Conservation (phyloP, 2,113 vertebrate genomes). For the Rhadina sibilatrix region DNA sequence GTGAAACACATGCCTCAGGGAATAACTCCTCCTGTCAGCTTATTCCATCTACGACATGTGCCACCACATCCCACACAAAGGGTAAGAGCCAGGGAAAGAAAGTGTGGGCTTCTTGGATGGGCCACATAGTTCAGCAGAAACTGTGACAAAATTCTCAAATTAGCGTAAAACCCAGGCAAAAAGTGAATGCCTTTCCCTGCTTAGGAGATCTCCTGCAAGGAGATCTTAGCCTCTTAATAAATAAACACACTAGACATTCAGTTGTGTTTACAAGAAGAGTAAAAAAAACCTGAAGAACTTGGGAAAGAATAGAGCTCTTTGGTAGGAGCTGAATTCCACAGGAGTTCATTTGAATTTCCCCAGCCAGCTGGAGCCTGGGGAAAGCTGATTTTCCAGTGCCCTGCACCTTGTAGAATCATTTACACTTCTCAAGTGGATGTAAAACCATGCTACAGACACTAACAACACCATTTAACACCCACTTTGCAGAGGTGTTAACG, state of each 20-base stretch:
- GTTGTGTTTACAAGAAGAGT: background rate
- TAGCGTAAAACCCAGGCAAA: background rate
- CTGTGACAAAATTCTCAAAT: background rate
- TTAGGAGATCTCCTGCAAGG: background rate
- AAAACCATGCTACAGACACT: background rate
- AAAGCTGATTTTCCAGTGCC: background rate
- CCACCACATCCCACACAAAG: background rate
- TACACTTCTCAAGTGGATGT: constrained; percentile 11
- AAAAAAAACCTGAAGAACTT: background rate
- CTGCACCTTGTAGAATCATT: constrained; percentile 9
- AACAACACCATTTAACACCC: constrained; percentile 31
- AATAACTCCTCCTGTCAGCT: background rate
- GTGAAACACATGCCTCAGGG: rapidly evolving
- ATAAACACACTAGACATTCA: background rate
- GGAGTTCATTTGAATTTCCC: background rate
- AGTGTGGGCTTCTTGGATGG: background rate
- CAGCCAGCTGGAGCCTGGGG: background rate
- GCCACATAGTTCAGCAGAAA: background rate
- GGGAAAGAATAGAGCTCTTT: background rate
- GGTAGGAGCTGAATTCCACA: background rate
- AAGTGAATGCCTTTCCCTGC: background rate
- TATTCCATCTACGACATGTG: background rate
- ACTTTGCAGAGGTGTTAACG: constrained; percentile 40
- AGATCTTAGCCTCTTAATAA: background rate
- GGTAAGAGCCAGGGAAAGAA: background rate